Conservation (phyloP, 2,797 vertebrate genomes). For the Brachyalestes nurse region DNA sequence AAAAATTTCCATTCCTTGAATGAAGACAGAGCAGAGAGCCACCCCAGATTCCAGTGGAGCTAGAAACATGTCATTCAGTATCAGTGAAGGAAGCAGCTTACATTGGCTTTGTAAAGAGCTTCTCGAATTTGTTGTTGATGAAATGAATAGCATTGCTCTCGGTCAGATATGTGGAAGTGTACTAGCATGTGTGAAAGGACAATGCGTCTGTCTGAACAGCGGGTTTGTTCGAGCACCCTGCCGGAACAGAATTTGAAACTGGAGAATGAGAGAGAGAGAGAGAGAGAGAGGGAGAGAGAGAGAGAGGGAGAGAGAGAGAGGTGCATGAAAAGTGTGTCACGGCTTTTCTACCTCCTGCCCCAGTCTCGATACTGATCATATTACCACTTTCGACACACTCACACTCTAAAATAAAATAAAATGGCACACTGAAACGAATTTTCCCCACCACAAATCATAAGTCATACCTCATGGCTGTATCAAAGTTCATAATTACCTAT, state of each 20-base stretch:
- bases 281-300: not conserved
- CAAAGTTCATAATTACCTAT: not conserved
- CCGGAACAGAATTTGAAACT: conserved; percentile 34
- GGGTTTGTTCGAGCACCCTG: conserved; percentile 18
- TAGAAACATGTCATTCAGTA: conserved; percentile 17
- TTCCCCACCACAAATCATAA: not conserved
- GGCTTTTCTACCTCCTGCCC: not conserved
- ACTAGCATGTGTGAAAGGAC: conserved; percentile 30
- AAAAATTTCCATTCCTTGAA: conserved; percentile 49
- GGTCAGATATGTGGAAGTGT: not conserved
- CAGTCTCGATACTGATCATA: not conserved
- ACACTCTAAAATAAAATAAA: not conserved
- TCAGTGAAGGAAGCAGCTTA: conserved; percentile 14
- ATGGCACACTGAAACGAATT: not conserved
- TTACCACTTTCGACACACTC: not conserved
- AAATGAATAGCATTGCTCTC: conserved; percentile 39
- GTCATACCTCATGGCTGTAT: not conserved
- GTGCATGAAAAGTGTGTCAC: conserved; percentile 5
- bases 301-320: not conserved
- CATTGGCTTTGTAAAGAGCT: conserved; percentile 24
- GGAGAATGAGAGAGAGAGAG: not conserved
- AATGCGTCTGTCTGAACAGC: conserved; percentile 29
- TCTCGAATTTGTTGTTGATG: conserved; percentile 40
- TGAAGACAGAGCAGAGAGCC: conserved; percentile 18
- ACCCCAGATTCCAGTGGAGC: conserved; percentile 33